These are phyloP conservation scores for Maniola jurtina DNA, from an alignment of 1,140 invertebrate species.

Conservation along the genomic window DNA sequence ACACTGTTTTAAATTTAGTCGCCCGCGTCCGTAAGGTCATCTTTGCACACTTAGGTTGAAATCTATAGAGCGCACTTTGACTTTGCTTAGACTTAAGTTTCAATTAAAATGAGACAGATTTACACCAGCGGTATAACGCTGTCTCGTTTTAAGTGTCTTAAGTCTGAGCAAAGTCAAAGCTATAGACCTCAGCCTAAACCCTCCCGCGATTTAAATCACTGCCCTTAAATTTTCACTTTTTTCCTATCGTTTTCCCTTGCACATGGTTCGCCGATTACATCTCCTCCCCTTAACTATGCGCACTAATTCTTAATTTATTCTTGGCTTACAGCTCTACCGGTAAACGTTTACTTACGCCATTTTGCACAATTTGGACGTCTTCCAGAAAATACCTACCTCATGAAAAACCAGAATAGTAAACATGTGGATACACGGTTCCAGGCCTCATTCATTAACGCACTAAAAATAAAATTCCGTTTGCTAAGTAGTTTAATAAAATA, in stretches of 20 bases:
- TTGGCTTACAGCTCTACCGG: slow-evolving; percentile 39
- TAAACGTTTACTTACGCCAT: slow-evolving; percentile 48
- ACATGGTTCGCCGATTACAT: not conserved
- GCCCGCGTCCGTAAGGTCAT: too few relatives aligned
- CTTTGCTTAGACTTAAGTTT: too few relatives aligned
- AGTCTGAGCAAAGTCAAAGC: too few relatives aligned
- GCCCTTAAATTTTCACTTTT: too few relatives aligned
- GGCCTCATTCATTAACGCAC: slow-evolving; percentile 20
- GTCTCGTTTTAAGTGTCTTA: too few relatives aligned
- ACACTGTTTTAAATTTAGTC: too few relatives aligned
- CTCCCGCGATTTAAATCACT: not conserved
- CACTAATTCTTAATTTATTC: slow-evolving; percentile 45
- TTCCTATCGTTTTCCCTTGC: too few relatives aligned
- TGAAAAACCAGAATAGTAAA: slow-evolving; percentile 33
- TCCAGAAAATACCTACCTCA: slow-evolving; percentile 50
- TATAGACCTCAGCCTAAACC: too few relatives aligned
- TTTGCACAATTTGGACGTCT: slow-evolving; percentile 50
- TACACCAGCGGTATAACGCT: too few relatives aligned
- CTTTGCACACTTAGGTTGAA: too few relatives aligned
- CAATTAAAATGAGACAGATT: too few relatives aligned
- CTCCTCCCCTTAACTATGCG: not conserved
- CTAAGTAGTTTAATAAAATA: not conserved
- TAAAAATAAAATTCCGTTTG: slow-evolving; percentile 6
- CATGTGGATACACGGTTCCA: slow-evolving; percentile 26
- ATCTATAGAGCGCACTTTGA: too few relatives aligned